These are phyloP conservation scores for Keiferia lycopersicella DNA, from an alignment of 2,888 invertebrate genomes.

Conservation along the genomic window DNA sequence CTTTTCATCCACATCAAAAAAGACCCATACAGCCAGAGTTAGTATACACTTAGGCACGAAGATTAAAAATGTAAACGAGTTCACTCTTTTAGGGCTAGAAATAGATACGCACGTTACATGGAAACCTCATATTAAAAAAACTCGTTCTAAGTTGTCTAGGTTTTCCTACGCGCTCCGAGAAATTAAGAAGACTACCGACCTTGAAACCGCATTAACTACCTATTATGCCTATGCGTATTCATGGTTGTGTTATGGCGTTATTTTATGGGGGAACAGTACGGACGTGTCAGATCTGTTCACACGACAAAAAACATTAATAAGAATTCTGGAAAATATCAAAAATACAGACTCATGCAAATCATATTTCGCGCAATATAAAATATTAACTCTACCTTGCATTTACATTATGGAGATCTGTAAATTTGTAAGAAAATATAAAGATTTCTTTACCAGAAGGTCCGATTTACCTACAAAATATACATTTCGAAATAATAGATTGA, in stretches of 20 bases:
- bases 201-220: too few relatives aligned
- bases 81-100: neutral
- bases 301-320: neutral
- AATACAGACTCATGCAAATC: neutral
- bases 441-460: neutral
- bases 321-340: neutral
- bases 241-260: too few relatives aligned
- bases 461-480: neutral
- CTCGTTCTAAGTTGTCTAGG: too few relatives aligned
- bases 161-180: too few relatives aligned
- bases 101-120: neutral
- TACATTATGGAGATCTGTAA: neutral
- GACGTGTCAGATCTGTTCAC: neutral
- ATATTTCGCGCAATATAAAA: neutral
- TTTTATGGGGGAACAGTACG: neutral
- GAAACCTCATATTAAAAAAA: slow-evolving; percentile 1
- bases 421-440: neutral
- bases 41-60: neutral
- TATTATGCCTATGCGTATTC: too few relatives aligned
- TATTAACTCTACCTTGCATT: neutral
- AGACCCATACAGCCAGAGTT: neutral
- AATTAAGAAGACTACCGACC: too few relatives aligned
- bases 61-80: neutral
- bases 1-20: neutral
- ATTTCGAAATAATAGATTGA: neutral